These are phyloP conservation scores for Danio albolineatus DNA, from an alignment of 2,797 vertebrate species.

Conservation along the genomic window DNA sequence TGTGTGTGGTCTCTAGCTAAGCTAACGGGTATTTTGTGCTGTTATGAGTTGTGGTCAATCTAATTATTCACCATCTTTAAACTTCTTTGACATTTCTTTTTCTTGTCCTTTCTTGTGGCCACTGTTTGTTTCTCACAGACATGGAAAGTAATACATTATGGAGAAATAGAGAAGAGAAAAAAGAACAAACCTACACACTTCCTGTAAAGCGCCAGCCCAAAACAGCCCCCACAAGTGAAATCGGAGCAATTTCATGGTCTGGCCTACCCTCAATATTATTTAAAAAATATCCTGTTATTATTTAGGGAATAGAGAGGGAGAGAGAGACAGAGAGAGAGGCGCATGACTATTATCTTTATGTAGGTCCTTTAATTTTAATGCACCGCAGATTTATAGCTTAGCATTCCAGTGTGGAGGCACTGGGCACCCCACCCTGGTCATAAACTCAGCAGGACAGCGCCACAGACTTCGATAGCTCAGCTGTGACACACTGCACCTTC, in stretches of 20 bases:
- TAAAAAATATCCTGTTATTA: conserved; percentile 88
- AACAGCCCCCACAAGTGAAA: conserved; percentile 79
- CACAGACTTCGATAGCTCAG: conserved; percentile 74
- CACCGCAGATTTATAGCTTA: conserved; percentile 86
- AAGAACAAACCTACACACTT: conserved; percentile 71
- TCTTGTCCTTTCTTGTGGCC: conserved; percentile 65
- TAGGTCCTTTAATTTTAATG: conserved; percentile 90
- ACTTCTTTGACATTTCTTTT: conserved; percentile 62
- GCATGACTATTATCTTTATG: conserved; percentile 88
- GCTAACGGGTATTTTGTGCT: conserved; percentile 47
- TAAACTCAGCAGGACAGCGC: conserved; percentile 77
- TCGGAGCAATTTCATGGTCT: conserved; percentile 81
- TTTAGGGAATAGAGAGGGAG: conserved; percentile 76
- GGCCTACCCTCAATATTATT: conserved; percentile 83
- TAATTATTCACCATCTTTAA: conserved; percentile 60
- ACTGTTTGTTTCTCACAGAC: conserved; percentile 66
- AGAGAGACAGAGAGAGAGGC: conserved; percentile 73
- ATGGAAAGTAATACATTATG: conserved; percentile 66
- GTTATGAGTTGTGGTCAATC: conserved; percentile 55
- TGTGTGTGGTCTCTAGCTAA: conserved; percentile 60
- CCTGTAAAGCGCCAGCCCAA: conserved; percentile 75
- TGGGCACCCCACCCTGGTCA: conserved; percentile 82
- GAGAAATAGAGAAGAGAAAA: conserved; percentile 60
- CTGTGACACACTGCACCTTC: conserved; percentile 75
- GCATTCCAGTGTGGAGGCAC: conserved; percentile 78